Evolutionary conservation across 2,113 vertebrate genomes (phyloP).

Genomic region (Carettochelys insculpta): DNA sequence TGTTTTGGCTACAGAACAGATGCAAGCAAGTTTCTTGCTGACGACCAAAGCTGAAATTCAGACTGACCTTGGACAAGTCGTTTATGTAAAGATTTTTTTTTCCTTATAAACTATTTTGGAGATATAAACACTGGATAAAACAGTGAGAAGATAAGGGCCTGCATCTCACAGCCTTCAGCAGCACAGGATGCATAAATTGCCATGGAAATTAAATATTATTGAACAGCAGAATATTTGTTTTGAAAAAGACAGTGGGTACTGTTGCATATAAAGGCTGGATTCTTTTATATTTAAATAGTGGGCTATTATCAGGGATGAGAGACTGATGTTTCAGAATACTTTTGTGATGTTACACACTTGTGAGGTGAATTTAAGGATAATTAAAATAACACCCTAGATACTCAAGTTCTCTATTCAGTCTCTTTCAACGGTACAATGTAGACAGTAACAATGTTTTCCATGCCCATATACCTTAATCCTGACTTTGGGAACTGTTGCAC

Average conservation of each 20-base stretch:
- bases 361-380: neutral
- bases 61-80: neutral
- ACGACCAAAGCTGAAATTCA: neutral
- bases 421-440: neutral
- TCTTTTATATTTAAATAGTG: neutral
- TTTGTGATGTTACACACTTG: neutral
- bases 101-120: slow-evolving; percentile 28
- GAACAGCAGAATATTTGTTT: neutral
- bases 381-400: neutral
- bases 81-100: slow-evolving; percentile 16
- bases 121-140: neutral
- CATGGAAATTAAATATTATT: slow-evolving; percentile 17
- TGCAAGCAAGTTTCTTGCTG: neutral
- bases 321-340: neutral
- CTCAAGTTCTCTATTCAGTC: neutral
- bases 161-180: slow-evolving; percentile 11
- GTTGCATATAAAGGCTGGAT: neutral
- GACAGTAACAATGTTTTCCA: neutral
- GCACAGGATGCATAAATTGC: neutral
- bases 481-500: neutral
- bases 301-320: neutral
- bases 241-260: neutral
- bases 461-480: neutral
- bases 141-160: neutral
- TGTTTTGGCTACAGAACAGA: neutral